Evolutionary conservation across 2,113 vertebrate genomes (phyloP).

Genomic region (Petrocephalus microphthalmus): DNA sequence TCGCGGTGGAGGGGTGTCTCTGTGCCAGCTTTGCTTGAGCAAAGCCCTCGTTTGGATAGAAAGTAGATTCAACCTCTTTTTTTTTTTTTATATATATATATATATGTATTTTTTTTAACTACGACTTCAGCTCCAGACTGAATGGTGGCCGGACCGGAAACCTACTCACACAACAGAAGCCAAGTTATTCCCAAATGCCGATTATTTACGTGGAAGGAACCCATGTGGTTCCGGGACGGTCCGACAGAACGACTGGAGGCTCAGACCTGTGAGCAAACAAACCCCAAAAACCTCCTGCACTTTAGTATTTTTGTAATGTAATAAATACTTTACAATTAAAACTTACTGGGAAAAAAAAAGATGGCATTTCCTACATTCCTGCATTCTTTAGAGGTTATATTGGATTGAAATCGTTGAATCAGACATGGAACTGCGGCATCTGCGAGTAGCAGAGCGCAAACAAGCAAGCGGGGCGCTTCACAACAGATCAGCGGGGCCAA

Average conservation of each 20-base stretch:
- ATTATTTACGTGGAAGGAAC: too few relatives aligned
- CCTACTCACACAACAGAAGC: not conserved
- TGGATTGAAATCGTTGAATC: not conserved
- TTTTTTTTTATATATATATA: not conserved
- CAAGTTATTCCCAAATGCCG: not conserved
- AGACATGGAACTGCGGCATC: not conserved
- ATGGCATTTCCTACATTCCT: not conserved
- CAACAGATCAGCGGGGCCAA: not conserved
- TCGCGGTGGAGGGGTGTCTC: not conserved
- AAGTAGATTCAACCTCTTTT: not conserved
- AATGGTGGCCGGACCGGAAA: not conserved
- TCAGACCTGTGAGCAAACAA: not conserved
- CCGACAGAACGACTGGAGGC: too few relatives aligned
- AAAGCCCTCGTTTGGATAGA: not conserved
- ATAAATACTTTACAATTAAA: not conserved
- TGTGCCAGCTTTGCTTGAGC: not conserved
- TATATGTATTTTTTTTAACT: not conserved
- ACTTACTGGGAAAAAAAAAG: not conserved
- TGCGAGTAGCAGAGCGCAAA: not conserved
- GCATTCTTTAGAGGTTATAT: not conserved
- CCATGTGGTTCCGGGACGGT: too few relatives aligned
- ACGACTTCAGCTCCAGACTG: not conserved
- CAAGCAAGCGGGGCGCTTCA: not conserved
- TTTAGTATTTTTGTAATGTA: not conserved
- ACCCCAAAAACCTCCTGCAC: not conserved